These are phyloP conservation scores for Bursaphelenchus mucronatus DNA, from an alignment of 1,140 invertebrate genomes.

Conservation along the genomic window DNA sequence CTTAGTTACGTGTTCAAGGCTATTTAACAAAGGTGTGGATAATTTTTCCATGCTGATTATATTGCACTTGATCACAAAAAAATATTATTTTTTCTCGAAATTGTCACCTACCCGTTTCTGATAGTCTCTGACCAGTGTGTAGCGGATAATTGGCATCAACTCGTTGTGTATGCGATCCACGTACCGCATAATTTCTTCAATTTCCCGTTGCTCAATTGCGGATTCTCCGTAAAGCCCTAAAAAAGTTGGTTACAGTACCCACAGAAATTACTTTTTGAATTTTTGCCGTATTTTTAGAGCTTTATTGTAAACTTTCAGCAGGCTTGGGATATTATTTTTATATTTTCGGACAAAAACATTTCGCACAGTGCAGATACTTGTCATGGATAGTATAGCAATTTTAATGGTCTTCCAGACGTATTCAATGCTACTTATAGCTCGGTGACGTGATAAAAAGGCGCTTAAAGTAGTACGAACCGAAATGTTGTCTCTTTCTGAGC, in stretches of 20 bases:
- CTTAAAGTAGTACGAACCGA: too few relatives aligned
- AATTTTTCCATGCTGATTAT: not conserved
- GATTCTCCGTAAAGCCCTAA: conserved; percentile 25
- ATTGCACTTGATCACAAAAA: not conserved
- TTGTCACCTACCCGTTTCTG: conserved; percentile 1
- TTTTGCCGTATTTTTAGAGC: too few relatives aligned
- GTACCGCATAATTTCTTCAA: conserved; percentile 26
- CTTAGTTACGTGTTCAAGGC: not conserved
- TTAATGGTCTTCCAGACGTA: too few relatives aligned
- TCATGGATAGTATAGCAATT: too few relatives aligned
- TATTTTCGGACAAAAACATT: too few relatives aligned
- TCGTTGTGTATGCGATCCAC: conserved; percentile 15
- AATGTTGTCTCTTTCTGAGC: too few relatives aligned
- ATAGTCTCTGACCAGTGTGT: conserved; percentile 8
- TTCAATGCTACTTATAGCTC: too few relatives aligned
- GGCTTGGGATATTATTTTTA: too few relatives aligned
- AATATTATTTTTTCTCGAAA: too few relatives aligned
- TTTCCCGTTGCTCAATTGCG: conserved; percentile 18
- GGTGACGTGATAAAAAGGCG: too few relatives aligned
- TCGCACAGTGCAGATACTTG: too few relatives aligned
- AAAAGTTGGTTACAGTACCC: conserved; percentile 4
- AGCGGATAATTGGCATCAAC: conserved; percentile 22
- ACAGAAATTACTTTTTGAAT: not conserved
- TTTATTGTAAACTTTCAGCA: too few relatives aligned
- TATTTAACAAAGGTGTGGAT: not conserved